Evolutionary conservation across 2,113 vertebrate genomes (phyloP).

Genomic region (Barnardius zonarius): DNA sequence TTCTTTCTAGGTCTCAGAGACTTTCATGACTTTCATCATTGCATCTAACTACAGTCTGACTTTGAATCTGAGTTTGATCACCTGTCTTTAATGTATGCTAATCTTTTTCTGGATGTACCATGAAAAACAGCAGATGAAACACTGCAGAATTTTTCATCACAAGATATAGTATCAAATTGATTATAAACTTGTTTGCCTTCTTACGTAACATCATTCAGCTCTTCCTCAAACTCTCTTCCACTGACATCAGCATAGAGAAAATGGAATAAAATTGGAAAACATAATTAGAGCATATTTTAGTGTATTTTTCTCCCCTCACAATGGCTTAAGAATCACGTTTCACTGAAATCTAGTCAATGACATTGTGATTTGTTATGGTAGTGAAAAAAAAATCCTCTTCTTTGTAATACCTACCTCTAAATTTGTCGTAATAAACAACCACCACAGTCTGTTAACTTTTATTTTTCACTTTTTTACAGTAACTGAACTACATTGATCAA

Average conservation of each 20-base stretch:
- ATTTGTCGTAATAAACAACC: background rate
- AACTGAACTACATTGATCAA: background rate
- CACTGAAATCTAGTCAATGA: background rate
- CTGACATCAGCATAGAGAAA: background rate
- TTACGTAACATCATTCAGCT: background rate
- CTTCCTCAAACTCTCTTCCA: background rate
- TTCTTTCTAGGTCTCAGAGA: background rate
- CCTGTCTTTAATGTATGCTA: background rate
- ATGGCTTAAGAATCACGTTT: background rate
- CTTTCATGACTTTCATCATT: background rate
- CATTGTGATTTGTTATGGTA: background rate
- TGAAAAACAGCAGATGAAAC: background rate
- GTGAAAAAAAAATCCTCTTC: background rate
- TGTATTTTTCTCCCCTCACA: background rate
- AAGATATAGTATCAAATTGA: background rate
- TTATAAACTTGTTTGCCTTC: background rate
- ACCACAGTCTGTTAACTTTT: background rate
- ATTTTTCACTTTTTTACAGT: slow-evolving; percentile 1
- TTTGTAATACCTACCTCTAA: background rate
- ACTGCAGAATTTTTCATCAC: background rate
- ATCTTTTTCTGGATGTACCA: background rate
- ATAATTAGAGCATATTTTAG: background rate
- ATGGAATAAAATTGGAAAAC: background rate
- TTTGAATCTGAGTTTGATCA: background rate
- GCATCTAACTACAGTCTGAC: background rate